phyloP scores from a whole-genome alignment of 2,888 invertebrate species.

The Amphipyra berbera region DNA sequence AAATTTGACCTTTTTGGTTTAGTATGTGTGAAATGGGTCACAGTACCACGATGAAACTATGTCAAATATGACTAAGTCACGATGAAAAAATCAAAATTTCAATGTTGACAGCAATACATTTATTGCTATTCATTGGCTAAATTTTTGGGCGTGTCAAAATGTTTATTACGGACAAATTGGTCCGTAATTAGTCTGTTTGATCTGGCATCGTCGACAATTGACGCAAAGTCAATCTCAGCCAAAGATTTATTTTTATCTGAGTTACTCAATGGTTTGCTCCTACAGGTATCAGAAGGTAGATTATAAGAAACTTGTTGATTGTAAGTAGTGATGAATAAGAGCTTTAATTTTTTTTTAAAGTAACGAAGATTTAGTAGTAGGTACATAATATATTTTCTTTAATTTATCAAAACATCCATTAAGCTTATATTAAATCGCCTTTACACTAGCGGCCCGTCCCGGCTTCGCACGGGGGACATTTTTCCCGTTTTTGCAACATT shows the following conservation, averaged over 20 bases:
- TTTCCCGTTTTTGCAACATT: no score
- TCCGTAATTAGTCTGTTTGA: constrained; percentile 19
- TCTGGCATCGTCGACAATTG: constrained; percentile 27
- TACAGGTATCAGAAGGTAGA: neutral
- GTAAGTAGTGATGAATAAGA: neutral
- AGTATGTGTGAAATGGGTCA: no score
- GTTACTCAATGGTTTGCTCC: neutral
- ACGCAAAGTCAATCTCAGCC: neutral
- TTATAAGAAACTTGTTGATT: neutral
- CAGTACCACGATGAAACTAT: no score
- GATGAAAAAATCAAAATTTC: no score
- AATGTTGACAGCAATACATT: neutral
- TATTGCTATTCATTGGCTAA: neutral
- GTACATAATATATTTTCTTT: no score
- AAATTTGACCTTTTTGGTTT: no score
- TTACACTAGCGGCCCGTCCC: no score
- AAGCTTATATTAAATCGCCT: no score
- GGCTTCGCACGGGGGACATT: no score
- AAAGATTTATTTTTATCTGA: constrained; percentile 28
- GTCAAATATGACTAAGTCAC: no score
- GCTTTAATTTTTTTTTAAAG: neutral
- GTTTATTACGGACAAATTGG: constrained; percentile 12
- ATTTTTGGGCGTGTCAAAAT: constrained; percentile 1
- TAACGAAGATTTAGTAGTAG: no score
- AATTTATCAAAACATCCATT: no score